These are phyloP conservation scores for Norana najaformis DNA, from an alignment of 2,888 invertebrate species.

Conservation along the genomic window DNA sequence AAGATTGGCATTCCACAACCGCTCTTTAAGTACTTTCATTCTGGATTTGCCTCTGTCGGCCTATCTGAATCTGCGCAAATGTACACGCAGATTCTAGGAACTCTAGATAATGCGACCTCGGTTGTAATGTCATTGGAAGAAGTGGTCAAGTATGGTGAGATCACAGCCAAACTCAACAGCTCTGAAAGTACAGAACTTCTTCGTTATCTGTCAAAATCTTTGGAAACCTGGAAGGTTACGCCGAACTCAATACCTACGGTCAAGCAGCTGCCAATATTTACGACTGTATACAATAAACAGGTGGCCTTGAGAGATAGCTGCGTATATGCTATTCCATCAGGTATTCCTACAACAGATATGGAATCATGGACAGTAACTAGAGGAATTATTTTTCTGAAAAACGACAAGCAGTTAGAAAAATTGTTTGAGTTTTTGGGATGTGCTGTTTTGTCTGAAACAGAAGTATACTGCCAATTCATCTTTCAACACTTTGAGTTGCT, in stretches of 20 bases:
- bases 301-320: conserved; percentile 37
- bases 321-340: conserved; percentile 43
- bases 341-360: conserved; percentile 45
- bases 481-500: conserved; percentile 44
- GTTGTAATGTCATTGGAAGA: background rate
- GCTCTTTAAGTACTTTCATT: background rate
- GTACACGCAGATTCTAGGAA: background rate
- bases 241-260: conserved; percentile 31
- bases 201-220: background rate
- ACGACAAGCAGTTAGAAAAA: conserved; percentile 36
- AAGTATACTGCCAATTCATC: conserved; percentile 44
- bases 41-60: background rate
- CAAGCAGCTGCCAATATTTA: conserved; percentile 43
- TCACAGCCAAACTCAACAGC: background rate
- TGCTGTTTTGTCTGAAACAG: conserved; percentile 37
- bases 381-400: conserved; percentile 42
- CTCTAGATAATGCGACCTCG: background rate
- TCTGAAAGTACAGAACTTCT: background rate
- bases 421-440: conserved; percentile 44
- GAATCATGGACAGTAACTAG: conserved; percentile 42
- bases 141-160: background rate
- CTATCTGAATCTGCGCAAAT: background rate
- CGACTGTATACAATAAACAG: conserved; percentile 40
- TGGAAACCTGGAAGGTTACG: conserved; percentile 4
- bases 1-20: conserved; percentile 22